These are phyloP conservation scores for Luffia ferchaultella DNA, from an alignment of 2,888 invertebrate species.

Conservation along the genomic window DNA sequence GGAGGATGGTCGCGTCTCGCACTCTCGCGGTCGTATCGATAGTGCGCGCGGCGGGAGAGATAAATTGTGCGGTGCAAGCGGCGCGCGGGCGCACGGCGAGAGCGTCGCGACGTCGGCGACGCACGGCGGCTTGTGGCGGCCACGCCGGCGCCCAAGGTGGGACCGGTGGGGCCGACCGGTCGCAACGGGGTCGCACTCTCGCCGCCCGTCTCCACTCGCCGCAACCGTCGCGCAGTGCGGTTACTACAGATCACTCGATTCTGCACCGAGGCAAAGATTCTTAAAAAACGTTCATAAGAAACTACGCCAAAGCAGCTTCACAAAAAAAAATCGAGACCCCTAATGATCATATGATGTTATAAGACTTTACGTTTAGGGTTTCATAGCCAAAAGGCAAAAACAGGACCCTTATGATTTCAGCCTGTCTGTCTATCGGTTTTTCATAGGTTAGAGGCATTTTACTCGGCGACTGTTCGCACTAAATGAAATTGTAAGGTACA, in stretches of 20 bases:
- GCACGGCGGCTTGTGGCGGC: constrained; percentile 50
- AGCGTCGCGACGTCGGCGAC: constrained; percentile 61
- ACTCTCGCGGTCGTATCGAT: no score
- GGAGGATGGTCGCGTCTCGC: background rate
- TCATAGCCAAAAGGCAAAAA: no score
- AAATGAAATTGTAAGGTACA: no score
- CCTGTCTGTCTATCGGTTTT: no score
- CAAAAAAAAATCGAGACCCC: no score
- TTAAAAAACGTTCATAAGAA: no score
- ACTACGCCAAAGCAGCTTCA: no score
- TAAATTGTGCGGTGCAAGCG: constrained; percentile 16
- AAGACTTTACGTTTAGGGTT: no score
- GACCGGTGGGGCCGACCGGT: constrained; percentile 59
- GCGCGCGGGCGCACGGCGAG: constrained; percentile 43
- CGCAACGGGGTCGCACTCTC: constrained; percentile 62
- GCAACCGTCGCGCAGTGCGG: constrained; percentile 33
- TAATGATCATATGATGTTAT: no score
- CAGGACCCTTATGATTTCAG: no score
- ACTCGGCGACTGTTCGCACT: no score
- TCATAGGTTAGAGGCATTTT: no score
- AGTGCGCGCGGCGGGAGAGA: background rate
- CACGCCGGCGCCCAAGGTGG: constrained; percentile 9
- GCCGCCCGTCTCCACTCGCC: constrained; percentile 43
- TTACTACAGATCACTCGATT: background rate
- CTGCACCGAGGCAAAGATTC: background rate